Evolutionary conservation across 2,888 invertebrate genomes (phyloP).

Genomic region (Kuschelorhynchus macadamiae): DNA sequence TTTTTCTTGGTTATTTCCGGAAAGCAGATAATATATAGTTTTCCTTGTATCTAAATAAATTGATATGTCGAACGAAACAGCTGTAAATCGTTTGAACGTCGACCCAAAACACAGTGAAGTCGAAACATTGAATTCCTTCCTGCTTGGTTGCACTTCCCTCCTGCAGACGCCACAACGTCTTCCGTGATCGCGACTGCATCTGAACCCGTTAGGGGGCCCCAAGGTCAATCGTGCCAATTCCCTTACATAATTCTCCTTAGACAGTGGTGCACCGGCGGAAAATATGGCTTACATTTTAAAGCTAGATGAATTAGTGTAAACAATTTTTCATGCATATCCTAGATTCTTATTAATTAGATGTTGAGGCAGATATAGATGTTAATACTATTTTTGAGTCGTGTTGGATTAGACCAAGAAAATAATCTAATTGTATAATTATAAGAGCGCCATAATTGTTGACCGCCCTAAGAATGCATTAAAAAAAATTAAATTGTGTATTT

Average conservation of each 20-base stretch:
- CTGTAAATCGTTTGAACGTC: conserved; percentile 27
- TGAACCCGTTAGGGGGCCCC: conserved; percentile 51
- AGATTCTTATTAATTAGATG: too few relatives aligned
- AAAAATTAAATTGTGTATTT: too few relatives aligned
- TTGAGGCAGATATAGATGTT: too few relatives aligned
- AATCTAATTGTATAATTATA: too few relatives aligned
- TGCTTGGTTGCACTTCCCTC: conserved; percentile 33
- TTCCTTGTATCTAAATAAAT: conserved; percentile 16
- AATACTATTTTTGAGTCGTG: too few relatives aligned
- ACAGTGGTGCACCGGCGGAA: conserved; percentile 9
- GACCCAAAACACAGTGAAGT: conserved; percentile 26
- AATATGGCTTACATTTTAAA: background rate
- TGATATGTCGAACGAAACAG: conserved; percentile 17
- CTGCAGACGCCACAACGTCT: conserved; percentile 28
- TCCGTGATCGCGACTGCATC: conserved; percentile 39
- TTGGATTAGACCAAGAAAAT: too few relatives aligned
- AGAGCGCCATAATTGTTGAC: too few relatives aligned
- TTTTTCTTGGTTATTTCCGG: too few relatives aligned
- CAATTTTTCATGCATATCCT: too few relatives aligned
- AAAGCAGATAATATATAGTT: too few relatives aligned
- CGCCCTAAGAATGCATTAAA: too few relatives aligned
- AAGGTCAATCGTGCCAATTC: conserved; percentile 53
- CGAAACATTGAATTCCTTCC: conserved; percentile 34
- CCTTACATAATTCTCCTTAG: conserved; percentile 11
- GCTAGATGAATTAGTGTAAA: conserved; percentile 4